These are phyloP conservation scores for Drosophila antonietae DNA, from an alignment of 2,888 invertebrate genomes.

Conservation along the genomic window DNA sequence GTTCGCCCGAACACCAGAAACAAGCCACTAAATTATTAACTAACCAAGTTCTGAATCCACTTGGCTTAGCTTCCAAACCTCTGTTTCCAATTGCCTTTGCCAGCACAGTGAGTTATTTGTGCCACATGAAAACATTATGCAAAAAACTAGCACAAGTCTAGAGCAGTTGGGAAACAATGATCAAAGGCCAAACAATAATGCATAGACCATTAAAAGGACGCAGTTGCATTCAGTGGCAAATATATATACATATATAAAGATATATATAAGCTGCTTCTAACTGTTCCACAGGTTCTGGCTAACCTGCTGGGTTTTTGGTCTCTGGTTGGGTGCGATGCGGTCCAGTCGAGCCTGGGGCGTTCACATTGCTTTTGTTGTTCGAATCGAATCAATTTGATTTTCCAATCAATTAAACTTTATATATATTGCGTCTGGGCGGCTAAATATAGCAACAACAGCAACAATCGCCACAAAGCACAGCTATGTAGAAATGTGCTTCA, in stretches of 20 bases:
- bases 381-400: constrained; percentile 81
- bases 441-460: constrained; percentile 72
- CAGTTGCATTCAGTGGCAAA: constrained; percentile 42
- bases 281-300: constrained; percentile 14
- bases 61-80: not conserved
- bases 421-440: constrained; percentile 79
- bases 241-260: constrained; percentile 22
- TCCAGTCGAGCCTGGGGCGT: constrained; percentile 21
- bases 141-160: constrained; percentile 6
- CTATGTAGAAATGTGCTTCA: constrained; percentile 53
- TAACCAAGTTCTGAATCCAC: not conserved
- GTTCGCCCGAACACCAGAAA: not conserved
- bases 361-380: constrained; percentile 44
- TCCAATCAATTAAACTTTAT: constrained; percentile 82
- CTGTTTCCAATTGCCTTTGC: constrained; percentile 1
- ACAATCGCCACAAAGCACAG: constrained; percentile 61
- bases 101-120: constrained; percentile 3
- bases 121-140: constrained; percentile 5
- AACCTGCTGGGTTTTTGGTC: constrained; percentile 35
- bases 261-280: constrained; percentile 36
- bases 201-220: constrained; percentile 38
- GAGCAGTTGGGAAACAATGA: constrained; percentile 18
- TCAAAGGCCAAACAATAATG: constrained; percentile 28
- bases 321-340: constrained; percentile 14
- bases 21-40: constrained; percentile 11